Evolutionary conservation across 2,888 invertebrate genomes (phyloP).

Genomic region (Lysandra bellargus): DNA sequence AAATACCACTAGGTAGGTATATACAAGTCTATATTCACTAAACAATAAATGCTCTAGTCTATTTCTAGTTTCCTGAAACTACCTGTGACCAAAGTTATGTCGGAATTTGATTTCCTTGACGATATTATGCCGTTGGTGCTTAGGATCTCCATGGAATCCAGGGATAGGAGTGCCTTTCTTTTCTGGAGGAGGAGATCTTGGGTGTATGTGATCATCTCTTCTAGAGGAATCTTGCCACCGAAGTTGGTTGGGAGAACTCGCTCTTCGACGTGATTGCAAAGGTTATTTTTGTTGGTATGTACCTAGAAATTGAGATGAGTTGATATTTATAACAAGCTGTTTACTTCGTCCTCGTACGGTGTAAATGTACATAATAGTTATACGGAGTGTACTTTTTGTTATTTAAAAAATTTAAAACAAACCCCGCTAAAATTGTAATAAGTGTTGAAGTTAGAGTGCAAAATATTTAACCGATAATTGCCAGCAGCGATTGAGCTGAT

Average conservation of each 20-base stretch:
- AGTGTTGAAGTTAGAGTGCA: too few species aligned
- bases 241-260: conserved; percentile 85
- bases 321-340: neutral
- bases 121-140: conserved; percentile 80
- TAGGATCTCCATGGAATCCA: conserved; percentile 84
- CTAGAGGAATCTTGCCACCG: conserved; percentile 85
- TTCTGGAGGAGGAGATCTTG: conserved; percentile 82
- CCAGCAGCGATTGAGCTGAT: too few species aligned
- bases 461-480: too few species aligned
- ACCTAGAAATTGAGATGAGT: conserved; percentile 54
- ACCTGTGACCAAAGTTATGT: conserved; percentile 71
- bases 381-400: too few species aligned
- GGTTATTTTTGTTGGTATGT: conserved; percentile 79
- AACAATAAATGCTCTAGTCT: conserved; percentile 63
- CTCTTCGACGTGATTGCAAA: conserved; percentile 81
- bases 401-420: too few species aligned
- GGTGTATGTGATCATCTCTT: conserved; percentile 86
- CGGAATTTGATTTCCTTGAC: conserved; percentile 54
- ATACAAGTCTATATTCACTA: neutral
- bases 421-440: too few species aligned
- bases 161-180: conserved; percentile 78
- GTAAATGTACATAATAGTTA: too few species aligned
- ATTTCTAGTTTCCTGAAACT: conserved; percentile 86
- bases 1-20: neutral
- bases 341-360: too few species aligned